A percentile compares a stretch with the other conserved stretches of the same genome.
Evolutionary conservation across 1,140 invertebrate genomes (phyloP).

Genomic region (Gryon sp.): DNA sequence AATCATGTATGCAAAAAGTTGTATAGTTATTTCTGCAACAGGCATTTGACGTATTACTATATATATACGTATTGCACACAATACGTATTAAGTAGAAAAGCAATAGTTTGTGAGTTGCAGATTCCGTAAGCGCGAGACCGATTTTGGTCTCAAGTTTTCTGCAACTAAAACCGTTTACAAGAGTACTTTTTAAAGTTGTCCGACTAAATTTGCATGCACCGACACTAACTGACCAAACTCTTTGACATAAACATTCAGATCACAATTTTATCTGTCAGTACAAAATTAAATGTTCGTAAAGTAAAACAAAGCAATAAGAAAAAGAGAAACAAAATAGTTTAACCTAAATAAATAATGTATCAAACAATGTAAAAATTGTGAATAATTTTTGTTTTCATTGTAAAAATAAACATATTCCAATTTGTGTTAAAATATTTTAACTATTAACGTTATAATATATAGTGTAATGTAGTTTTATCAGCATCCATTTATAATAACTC

Average conservation of each 20-base stretch:
- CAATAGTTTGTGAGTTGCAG: conserved; percentile 26
- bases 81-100: conserved; percentile 24
- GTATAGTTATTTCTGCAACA: not conserved
- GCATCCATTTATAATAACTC: too few relatives aligned
- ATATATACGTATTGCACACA: not conserved
- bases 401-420: too few relatives aligned
- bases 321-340: not conserved
- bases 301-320: not conserved
- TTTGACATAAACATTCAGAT: conserved; percentile 5
- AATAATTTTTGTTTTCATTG: too few relatives aligned
- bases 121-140: conserved; percentile 9
- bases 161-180: conserved; percentile 9
- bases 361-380: too few relatives aligned
- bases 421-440: too few relatives aligned
- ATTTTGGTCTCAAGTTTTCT: conserved; percentile 44
- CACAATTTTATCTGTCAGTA: not conserved
- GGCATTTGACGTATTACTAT: conserved; percentile 9
- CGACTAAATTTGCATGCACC: conserved; percentile 20
- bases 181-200: conserved; percentile 24
- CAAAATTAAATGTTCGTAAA: not conserved
- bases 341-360: too few relatives aligned
- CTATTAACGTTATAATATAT: too few relatives aligned
- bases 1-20: too few relatives aligned
- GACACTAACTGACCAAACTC: conserved; percentile 16
- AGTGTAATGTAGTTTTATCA: too few relatives aligned